Conservation (phyloP, 2,888 invertebrate genomes). For the Nymphalis polychloros region DNA sequence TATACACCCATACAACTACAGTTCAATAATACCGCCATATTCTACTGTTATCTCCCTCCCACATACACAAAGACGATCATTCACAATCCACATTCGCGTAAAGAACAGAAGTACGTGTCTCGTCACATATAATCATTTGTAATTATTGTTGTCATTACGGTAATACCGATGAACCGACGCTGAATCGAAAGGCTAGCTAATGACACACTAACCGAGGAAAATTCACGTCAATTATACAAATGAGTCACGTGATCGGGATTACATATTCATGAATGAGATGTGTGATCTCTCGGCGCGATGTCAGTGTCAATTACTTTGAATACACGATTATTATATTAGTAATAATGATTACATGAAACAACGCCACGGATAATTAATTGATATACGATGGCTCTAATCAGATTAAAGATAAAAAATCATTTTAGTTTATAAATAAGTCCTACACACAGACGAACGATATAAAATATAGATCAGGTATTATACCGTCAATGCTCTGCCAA, state of each 20-base stretch:
- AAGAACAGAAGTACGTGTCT: neutral
- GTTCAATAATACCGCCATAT: too few species aligned
- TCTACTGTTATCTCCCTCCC: too few species aligned
- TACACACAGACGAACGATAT: too few species aligned
- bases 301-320: constrained; percentile 13
- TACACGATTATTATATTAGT: constrained; percentile 12
- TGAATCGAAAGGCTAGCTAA: constrained; percentile 11
- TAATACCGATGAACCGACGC: constrained; percentile 7
- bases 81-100: too few species aligned
- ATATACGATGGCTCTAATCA: too few species aligned
- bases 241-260: constrained; percentile 23
- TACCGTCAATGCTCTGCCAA: too few species aligned
- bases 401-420: too few species aligned
- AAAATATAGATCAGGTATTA: too few species aligned
- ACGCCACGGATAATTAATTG: neutral
- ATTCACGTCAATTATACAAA: constrained; percentile 21
- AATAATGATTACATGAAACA: neutral
- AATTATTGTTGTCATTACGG: constrained; percentile 7
- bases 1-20: too few species aligned
- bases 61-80: too few species aligned
- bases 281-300: constrained; percentile 15
- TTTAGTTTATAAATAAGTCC: too few species aligned
- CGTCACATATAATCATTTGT: neutral
- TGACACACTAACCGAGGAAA: constrained; percentile 26
- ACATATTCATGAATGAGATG: constrained; percentile 30